Base-by-base conservation (phyloP, 2,888 invertebrate genomes). In the Ferdinandea cuprea region DNA sequence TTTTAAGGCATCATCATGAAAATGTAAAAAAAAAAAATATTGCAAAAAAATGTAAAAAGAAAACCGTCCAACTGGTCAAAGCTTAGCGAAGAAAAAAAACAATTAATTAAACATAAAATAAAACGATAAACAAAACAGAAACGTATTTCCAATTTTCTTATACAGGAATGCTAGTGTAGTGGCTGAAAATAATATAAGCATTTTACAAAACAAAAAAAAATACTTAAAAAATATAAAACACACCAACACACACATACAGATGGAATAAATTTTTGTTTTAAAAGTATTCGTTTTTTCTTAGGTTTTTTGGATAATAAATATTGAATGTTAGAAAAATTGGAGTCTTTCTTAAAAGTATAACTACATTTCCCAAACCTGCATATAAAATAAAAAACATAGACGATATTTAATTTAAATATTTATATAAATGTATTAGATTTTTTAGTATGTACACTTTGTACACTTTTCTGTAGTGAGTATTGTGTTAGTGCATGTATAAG, bases 21-120 rank as follows among this genome's bases (percentile, higher is more conserved):
- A 58, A 58, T 58, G 40, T 40, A 11, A 35, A 19, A 54, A 19
- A 35, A 3, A n/a, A n/a, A n/a, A 54, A 19, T 44, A 44, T 44
- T 40, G 54, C 35, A 54, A 21, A 54, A 35, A 56, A 21, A 37
- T 17, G 32, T 17, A 52, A 32, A 58, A 58, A 44, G n/a, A 46
- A 71, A 71, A 59, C 69, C 69, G 69, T 71, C 71, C 71, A 71
- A 71, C 71, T 59, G 71, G 71, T 71, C 59, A 71, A 71, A 71
- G 59, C 59, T 50, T 71, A 71, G 50, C 42, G 35, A 52, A 40
- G 28, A 48, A 65, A 48, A 32, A 35, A 28, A 66, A 50, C 7
- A 28, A 30, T 54, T 28, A 40, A 19, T 19, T 9, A 48, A 30
- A 42, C 15, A 56, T 11, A 21, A 42, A 32, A 32, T 11, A 66